Base-by-base conservation (phyloP, 2,113 vertebrate species). In the Sisor rabdophorus region DNA sequence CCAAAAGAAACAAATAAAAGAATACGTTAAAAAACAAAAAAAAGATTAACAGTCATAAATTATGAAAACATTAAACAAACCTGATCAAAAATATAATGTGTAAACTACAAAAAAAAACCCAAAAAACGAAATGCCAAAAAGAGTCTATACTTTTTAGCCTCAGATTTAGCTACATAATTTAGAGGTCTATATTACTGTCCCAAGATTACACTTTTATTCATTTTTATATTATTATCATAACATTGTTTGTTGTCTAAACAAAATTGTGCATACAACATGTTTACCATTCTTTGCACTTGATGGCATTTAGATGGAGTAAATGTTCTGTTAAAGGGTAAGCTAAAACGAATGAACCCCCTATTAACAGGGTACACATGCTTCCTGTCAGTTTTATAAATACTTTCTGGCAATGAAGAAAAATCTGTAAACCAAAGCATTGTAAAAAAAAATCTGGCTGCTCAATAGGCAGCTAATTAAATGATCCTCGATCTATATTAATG, bases 381-480 rank as follows among this genome's bases (percentile, higher is more conserved):
- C 17, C 68, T n/a, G 69, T 71, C 69, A 71, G 69, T 71, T 16
- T 71, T 52, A 71, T 71, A 22, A 71, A 71, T 10, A 55, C 20
- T 52, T 55, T 28, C 55, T 71, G 52, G 52, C 52, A 17, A 71
- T 71, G 69, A 71, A n/a, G 20, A 16, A 28, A 55, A 36, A 40
- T 55, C 52, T 55, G 28, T 36, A 71, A 71, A 55, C 19, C 20
- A 22, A 71, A 32, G 36, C 48, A 13, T 19, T 17, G 40, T 11
- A 28, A 10, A 50, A 50, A 50, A 50, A 52, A 71, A 53, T 8
- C 28, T 22, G 69, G 11, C 52, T 71, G 26, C 54, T 70, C n/a
- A 15, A 4, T 26, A 54, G 50, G 10, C 8, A 53, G 26, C 17
- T 53, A 50, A 26, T 0, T 16, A 15, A 36, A 71, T 36, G 22